Evolutionary conservation across 2,888 invertebrate genomes (phyloP).

Genomic region (Trimorus sp.): DNA sequence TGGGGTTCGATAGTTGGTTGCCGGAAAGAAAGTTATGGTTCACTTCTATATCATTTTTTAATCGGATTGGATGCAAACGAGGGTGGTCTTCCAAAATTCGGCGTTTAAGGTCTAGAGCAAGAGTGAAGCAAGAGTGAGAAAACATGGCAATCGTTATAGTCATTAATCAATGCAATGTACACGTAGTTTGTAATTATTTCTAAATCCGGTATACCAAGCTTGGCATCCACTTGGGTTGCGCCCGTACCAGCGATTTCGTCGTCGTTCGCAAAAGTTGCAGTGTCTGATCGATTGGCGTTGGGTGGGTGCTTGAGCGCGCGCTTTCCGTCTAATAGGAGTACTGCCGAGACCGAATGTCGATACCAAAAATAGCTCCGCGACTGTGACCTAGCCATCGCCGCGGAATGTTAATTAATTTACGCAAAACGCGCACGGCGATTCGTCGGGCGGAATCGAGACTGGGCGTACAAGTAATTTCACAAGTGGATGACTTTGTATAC

Average conservation of each 20-base stretch:
- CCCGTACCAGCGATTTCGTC: too few species aligned
- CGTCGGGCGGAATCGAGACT: constrained; percentile 19
- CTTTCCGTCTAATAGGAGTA: too few species aligned
- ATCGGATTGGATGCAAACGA: constrained; percentile 1
- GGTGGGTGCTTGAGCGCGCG: too few species aligned
- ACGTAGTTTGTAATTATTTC: constrained; percentile 77
- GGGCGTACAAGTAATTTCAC: constrained; percentile 43
- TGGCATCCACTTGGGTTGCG: constrained; percentile 36
- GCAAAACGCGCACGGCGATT: constrained; percentile 3
- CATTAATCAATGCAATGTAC: constrained; percentile 80
- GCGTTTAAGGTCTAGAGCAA: constrained; percentile 22
- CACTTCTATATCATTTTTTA: background rate
- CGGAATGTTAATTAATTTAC: constrained; percentile 27
- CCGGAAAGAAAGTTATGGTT: too few species aligned
- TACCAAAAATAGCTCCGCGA: background rate
- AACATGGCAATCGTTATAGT: constrained; percentile 78
- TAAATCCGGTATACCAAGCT: constrained; percentile 65
- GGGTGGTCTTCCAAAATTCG: constrained; percentile 33
- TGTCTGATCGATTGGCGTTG: too few species aligned
- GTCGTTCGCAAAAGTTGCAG: too few species aligned
- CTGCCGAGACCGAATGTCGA: background rate
- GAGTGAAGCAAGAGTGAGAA: constrained; percentile 66
- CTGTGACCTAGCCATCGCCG: constrained; percentile 1
- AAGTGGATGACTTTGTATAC: constrained; percentile 59
- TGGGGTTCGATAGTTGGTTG: too few species aligned